Evolutionary conservation across 2,113 vertebrate species (phyloP), one percentile per base, ranked within the genome.

Genomic region (Vimba vimba): DNA sequence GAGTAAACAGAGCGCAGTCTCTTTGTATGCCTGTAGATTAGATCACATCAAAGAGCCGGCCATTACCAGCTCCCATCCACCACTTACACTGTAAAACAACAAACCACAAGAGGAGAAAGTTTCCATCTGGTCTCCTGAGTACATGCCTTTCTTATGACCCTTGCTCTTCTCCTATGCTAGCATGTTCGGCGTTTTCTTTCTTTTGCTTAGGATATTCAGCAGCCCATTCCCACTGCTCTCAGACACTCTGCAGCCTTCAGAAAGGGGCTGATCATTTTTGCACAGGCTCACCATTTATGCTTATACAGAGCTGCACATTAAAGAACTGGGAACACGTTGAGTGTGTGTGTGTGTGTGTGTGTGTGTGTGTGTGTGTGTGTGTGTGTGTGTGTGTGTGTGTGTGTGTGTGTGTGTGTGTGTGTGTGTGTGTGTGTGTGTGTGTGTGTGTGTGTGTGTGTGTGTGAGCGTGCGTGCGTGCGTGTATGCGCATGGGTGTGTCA

Each of bases 1-100:
- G 73, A 88, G 87, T 85, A 91, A 93, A 93, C 87, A 92, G 93
- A 95, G 93, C 91, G 92, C 92, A 93, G 93, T 92, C 87, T 92
- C 83, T 86, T 91, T 90, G 55, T 82, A 87, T 88, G 89, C 83
- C 27, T n/a, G 66, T 68, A 69, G 87, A 86, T 84, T 80, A 66
- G 47, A 80, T 68, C 45, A 36, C 69, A 62, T 71, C 25, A 84
- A 74, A 85, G 11, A 3, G 55, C 84, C 75, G 69, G 60, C 64
- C 64, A 82, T 82, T 81, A 81, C 62, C 62, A 50, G n/a, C 62
- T 23, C 43, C 4, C 79, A 62, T 82, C 62, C 60, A 30, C 43
- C 62, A 52, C 43, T 30, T 30, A 52, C 80, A 69, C 45, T 82
- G 43, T 81, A 66, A 64, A 64, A 81, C 79, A 30, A 36, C 52